A percentile compares a stretch with the other conserved stretches of the same genome.
Conservation (phyloP, 2,888 invertebrate species). For the Choreutis nemorana region DNA sequence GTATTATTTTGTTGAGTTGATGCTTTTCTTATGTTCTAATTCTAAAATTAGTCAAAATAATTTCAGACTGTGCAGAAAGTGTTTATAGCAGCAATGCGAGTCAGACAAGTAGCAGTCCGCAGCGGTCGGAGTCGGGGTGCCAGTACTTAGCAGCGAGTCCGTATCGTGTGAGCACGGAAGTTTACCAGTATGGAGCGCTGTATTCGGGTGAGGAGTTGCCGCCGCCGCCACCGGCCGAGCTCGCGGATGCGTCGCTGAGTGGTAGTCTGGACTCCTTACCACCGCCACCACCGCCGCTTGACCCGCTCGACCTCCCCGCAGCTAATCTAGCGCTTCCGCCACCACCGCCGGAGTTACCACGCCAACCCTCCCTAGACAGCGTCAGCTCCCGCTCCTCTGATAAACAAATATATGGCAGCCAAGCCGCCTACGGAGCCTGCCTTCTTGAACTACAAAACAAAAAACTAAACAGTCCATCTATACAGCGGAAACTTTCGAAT, state of each 20-base stretch:
- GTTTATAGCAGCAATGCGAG: too few relatives aligned
- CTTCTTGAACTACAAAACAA: conserved; percentile 65
- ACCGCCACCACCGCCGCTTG: conserved; percentile 74
- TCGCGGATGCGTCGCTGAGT: conserved; percentile 68
- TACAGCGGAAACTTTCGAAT: conserved; percentile 35
- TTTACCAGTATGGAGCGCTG: too few relatives aligned
- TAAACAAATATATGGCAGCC: conserved; percentile 40
- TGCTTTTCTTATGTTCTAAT: too few relatives aligned
- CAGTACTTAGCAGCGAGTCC: too few relatives aligned
- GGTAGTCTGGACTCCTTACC: conserved; percentile 84
- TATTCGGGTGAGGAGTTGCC: conserved; percentile 69
- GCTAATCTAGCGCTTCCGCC: conserved; percentile 81
- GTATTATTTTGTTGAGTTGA: too few relatives aligned
- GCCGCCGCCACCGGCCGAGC: conserved; percentile 76
- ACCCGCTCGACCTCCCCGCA: conserved; percentile 63
- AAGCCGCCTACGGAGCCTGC: conserved; percentile 56
- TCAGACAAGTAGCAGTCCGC: neutral
- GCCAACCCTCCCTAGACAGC: conserved; percentile 66
- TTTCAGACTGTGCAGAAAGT: neutral
- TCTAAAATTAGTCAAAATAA: too few relatives aligned
- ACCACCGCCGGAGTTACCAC: conserved; percentile 70
- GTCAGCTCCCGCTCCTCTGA: conserved; percentile 58
- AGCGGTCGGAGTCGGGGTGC: too few relatives aligned
- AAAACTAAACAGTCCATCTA: conserved; percentile 43
- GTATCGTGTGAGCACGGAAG: too few relatives aligned